A percentile compares a stretch with the other conserved stretches of the same genome.
These are phyloP conservation scores for Myopa testacea DNA, from an alignment of 2,888 invertebrate genomes.

Conservation along the genomic window DNA sequence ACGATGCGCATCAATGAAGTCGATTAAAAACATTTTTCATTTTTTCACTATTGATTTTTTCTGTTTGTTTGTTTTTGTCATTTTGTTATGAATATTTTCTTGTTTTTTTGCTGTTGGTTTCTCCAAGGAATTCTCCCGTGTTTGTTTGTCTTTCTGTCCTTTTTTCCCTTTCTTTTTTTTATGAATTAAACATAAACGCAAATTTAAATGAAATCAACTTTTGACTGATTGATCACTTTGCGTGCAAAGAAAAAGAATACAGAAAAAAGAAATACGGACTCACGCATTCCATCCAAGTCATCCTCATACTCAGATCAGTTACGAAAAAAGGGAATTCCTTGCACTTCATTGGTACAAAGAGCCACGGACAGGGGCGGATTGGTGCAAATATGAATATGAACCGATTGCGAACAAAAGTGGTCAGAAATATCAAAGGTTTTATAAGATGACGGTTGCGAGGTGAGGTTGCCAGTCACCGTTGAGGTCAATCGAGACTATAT, in stretches of 20 bases:
- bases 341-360: not conserved
- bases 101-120: constrained; percentile 1
- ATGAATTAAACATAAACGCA: constrained; percentile 65
- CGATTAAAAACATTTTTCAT: constrained; percentile 26
- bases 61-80: constrained; percentile 6
- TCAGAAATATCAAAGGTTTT: no score
- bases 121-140: not conserved
- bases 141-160: not conserved
- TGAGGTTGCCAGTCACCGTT: no score
- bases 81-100: not conserved
- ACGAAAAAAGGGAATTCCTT: constrained; percentile 36
- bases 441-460: no score
- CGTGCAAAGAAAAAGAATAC: constrained; percentile 23
- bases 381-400: no score
- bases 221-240: constrained; percentile 53
- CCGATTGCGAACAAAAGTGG: no score
- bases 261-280: not conserved
- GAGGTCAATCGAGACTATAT: no score
- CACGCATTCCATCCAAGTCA: not conserved
- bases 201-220: constrained; percentile 46
- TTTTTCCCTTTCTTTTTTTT: constrained; percentile 31
- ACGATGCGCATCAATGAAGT: constrained; percentile 59
- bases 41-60: constrained; percentile 42
- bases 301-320: not conserved
- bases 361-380: not conserved